phyloP scores from a whole-genome alignment of 2,113 vertebrate species.

The Neopipo cinnamomea region DNA sequence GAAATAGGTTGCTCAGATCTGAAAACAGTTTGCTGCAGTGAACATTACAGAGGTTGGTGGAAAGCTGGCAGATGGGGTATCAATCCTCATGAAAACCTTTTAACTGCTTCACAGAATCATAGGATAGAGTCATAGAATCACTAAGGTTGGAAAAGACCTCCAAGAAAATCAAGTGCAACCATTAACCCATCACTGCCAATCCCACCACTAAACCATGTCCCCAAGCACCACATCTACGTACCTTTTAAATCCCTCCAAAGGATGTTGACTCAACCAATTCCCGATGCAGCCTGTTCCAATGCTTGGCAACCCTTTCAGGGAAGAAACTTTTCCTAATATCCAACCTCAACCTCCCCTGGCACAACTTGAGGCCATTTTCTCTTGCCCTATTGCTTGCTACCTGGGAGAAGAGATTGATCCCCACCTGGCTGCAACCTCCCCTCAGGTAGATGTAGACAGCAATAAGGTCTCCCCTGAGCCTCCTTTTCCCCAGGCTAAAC shows the following conservation, averaged over 20 bases:
- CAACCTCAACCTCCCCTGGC: not conserved
- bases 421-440: not conserved
- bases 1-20: not conserved
- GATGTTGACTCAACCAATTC: no score
- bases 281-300: not conserved
- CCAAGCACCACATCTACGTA: not conserved
- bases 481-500: no score
- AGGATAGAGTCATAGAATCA: not conserved
- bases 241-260: not conserved
- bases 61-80: not conserved
- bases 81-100: not conserved
- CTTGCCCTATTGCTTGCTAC: not conserved
- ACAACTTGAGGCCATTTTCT: not conserved
- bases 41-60: not conserved
- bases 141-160: not conserved
- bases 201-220: not conserved
- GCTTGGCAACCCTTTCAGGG: no score
- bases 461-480: no score
- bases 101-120: not conserved
- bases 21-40: not conserved
- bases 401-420: not conserved
- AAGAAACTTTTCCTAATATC: not conserved
- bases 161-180: not conserved
- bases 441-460: no score
- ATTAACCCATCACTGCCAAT: not conserved